Percentiles rank a stretch among this genome's conserved stretches.
These are phyloP conservation scores for Sturnira hondurensis DNA, from an alignment of 2,113 vertebrate species.

Conservation along the genomic window DNA sequence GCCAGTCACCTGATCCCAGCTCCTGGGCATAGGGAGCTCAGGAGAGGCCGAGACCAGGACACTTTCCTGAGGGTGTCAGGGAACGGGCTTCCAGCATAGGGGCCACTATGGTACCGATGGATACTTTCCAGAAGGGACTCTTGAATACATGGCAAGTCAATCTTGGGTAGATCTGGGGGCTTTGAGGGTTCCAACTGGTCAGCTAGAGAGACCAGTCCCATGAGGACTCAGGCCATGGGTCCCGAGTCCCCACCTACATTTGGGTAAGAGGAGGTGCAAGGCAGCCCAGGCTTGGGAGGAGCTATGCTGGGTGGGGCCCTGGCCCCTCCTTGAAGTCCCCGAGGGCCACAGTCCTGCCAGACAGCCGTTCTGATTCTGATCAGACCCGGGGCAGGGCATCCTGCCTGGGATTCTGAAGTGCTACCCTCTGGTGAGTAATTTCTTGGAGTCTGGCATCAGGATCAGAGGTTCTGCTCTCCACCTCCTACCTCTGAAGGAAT, in stretches of 20 bases:
- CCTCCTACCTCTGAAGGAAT: slow-evolving; percentile 64
- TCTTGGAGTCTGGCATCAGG: slow-evolving; percentile 70
- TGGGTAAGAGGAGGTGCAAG: neutral
- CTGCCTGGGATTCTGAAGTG: slow-evolving; percentile 25
- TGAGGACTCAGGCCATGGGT: neutral
- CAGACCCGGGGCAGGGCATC: neutral
- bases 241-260: neutral
- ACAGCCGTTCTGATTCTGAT: neutral
- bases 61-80: neutral
- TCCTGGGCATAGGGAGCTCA: neutral
- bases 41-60: neutral
- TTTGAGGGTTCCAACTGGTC: neutral
- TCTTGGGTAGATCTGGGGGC: neutral
- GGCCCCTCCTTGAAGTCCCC: neutral
- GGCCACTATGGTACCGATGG: neutral
- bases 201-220: neutral
- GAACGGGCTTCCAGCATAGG: neutral
- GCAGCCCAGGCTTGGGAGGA: neutral
- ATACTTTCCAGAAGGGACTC: neutral
- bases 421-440: slow-evolving; percentile 40
- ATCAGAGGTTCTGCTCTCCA: slow-evolving; percentile 77
- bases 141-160: neutral
- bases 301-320: neutral
- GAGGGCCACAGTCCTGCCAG: neutral
- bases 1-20: slow-evolving; percentile 12